phyloP scores from a whole-genome alignment of 64 coral and sea anemone genomes.

The Cladopsammia gracilis region DNA sequence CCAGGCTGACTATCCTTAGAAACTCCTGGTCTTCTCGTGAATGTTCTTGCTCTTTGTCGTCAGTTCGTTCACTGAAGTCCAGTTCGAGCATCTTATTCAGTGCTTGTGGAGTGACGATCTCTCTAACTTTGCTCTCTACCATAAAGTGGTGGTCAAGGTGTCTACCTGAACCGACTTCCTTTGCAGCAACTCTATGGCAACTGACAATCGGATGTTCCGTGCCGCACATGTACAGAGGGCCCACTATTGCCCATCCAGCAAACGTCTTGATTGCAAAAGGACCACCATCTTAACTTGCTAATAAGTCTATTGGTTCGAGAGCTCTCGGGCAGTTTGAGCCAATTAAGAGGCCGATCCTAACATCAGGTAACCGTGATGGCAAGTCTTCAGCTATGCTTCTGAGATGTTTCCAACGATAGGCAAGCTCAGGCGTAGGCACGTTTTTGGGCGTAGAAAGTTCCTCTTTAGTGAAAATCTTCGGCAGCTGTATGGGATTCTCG shows the following conservation, averaged over 20 bases:
- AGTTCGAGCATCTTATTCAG: too few relatives aligned
- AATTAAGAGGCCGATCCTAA: constrained; percentile 54
- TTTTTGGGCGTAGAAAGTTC: constrained; percentile 12
- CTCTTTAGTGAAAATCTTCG: constrained; percentile 29
- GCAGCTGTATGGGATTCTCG: not conserved
- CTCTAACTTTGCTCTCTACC: constrained; percentile 45
- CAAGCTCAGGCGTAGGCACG: constrained; percentile 25
- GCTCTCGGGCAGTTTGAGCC: constrained; percentile 55
- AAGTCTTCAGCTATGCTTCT: not conserved
- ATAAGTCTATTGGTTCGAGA: constrained; percentile 20
- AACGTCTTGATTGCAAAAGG: constrained; percentile 45
- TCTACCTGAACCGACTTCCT: too few relatives aligned
- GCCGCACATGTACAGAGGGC: too few relatives aligned
- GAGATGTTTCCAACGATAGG: constrained; percentile 32
- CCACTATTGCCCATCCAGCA: too few relatives aligned
- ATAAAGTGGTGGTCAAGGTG: not conserved
- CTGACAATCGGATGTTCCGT: too few relatives aligned
- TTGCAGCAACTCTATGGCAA: too few relatives aligned
- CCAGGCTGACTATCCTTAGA: too few relatives aligned
- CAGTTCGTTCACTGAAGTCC: too few relatives aligned
- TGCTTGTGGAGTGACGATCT: too few relatives aligned
- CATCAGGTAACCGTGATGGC: constrained; percentile 31
- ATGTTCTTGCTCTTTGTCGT: too few relatives aligned
- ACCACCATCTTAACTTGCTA: constrained; percentile 52
- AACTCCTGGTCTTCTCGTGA: too few relatives aligned